Conservation (phyloP, 2,113 vertebrate genomes). For the Lophura nycthemera region DNA sequence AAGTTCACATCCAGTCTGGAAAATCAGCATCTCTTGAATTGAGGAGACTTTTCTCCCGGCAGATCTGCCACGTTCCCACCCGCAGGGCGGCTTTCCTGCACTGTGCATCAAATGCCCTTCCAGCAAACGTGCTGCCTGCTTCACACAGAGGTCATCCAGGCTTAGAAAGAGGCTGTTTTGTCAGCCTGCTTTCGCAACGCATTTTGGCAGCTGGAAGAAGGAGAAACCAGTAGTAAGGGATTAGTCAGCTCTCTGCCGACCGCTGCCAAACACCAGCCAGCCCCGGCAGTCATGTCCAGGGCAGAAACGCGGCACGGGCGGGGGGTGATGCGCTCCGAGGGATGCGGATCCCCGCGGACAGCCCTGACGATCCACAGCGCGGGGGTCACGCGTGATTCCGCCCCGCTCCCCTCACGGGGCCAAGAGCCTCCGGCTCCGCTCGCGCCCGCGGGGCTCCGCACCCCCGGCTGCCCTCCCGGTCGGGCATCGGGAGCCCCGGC, state of each 20-base stretch:
- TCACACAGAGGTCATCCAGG: accelerated
- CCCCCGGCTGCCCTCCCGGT: accelerated
- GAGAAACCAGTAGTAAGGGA: neutral
- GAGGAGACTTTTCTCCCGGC: neutral
- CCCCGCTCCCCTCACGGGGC: neutral
- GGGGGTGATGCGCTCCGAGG: neutral
- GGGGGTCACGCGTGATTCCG: too few species aligned
- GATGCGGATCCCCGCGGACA: too few species aligned
- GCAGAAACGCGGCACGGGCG: too few species aligned
- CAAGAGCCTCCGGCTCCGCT: neutral
- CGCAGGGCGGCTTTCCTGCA: neutral
- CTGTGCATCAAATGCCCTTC: neutral
- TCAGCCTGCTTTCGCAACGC: neutral
- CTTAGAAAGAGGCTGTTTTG: accelerated
- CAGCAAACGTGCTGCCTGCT: neutral
- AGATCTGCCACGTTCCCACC: neutral
- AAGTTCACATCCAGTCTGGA: neutral
- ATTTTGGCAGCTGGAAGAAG: neutral
- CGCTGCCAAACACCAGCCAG: too few species aligned
- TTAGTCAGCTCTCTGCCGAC: neutral
- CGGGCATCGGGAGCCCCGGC: neutral
- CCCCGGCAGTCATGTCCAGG: neutral
- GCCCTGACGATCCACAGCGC: too few species aligned
- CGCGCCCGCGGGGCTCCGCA: accelerated
- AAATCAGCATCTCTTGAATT: neutral